phyloP scores from a whole-genome alignment of 2,113 vertebrate genomes.

The Meleagris gallopavo region DNA sequence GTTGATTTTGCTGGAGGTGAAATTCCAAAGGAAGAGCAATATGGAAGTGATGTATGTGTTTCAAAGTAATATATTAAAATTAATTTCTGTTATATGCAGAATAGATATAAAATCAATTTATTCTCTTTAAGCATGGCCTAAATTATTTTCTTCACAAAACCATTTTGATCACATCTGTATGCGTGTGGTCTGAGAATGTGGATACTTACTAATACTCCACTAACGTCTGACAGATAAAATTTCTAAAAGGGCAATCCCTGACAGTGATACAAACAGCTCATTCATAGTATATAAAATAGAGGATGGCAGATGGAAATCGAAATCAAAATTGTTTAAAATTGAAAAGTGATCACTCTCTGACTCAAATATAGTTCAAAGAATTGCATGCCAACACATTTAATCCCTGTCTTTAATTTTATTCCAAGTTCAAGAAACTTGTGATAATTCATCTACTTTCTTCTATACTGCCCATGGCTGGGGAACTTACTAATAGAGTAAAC shows the following conservation, averaged over 20 bases:
- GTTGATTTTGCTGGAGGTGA: not conserved
- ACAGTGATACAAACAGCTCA: not conserved
- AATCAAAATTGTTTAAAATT: slow-evolving; percentile 18
- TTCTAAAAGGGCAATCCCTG: not conserved
- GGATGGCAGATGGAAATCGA: not conserved
- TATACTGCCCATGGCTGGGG: not conserved
- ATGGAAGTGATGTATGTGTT: not conserved
- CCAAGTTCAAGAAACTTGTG: not conserved
- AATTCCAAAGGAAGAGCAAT: not conserved
- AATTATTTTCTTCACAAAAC: not conserved
- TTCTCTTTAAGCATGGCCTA: not conserved
- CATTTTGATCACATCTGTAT: not conserved
- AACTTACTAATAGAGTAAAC: not conserved
- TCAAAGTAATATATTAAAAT: slow-evolving; percentile 6
- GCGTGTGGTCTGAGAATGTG: not conserved
- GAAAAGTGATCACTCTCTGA: not conserved
- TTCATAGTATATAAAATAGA: slow-evolving; percentile 3
- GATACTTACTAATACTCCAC: not conserved
- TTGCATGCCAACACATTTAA: not conserved
- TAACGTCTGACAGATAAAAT: not conserved
- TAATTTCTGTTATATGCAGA: not conserved
- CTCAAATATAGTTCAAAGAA: not conserved
- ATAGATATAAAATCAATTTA: not conserved
- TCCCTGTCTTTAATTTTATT: slow-evolving; percentile 26
- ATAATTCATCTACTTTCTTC: not conserved